Evolutionary conservation across 2,888 invertebrate species (phyloP).

Genomic region (Nymphalis polychloros): DNA sequence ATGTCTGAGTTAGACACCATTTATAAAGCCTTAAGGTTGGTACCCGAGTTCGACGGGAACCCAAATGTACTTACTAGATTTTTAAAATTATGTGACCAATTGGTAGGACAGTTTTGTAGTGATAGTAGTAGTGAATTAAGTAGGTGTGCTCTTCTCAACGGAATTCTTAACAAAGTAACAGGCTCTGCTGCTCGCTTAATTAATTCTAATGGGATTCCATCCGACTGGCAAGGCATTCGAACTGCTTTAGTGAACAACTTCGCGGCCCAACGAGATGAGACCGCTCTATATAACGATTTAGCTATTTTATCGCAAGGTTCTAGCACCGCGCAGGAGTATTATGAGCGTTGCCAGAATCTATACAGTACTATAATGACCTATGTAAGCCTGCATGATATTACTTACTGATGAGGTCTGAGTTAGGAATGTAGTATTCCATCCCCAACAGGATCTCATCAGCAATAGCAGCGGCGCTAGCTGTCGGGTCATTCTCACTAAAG

Average conservation of each 20-base stretch:
- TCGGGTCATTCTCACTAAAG: too few relatives aligned
- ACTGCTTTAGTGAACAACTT: slow-evolving; percentile 39
- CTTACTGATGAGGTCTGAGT: too few relatives aligned
- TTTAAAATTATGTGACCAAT: slow-evolving; percentile 40
- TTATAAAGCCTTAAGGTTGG: slow-evolving; percentile 30
- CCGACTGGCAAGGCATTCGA: slow-evolving; percentile 40
- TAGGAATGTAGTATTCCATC: too few relatives aligned
- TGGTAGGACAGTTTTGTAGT: too few relatives aligned
- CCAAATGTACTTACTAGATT: slow-evolving; percentile 39
- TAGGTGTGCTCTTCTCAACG: slow-evolving; percentile 12
- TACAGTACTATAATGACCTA: too few relatives aligned
- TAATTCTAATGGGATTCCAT: slow-evolving; percentile 42
- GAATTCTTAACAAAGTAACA: slow-evolving; percentile 34
- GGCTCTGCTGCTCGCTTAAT: slow-evolving; percentile 41
- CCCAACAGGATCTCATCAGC: too few relatives aligned
- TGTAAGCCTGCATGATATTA: too few relatives aligned
- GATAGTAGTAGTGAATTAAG: too few relatives aligned
- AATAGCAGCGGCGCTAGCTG: too few relatives aligned
- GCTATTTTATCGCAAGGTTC: too few relatives aligned
- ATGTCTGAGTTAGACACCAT: slow-evolving; percentile 8
- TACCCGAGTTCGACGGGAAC: slow-evolving; percentile 81
- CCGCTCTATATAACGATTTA: slow-evolving; percentile 34
- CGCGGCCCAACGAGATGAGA: slow-evolving; percentile 41
- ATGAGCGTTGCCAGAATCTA: too few relatives aligned
- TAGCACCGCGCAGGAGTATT: too few relatives aligned